Evolutionary conservation across 2,888 invertebrate species (phyloP).

Genomic region (Perithous albicinctus): DNA sequence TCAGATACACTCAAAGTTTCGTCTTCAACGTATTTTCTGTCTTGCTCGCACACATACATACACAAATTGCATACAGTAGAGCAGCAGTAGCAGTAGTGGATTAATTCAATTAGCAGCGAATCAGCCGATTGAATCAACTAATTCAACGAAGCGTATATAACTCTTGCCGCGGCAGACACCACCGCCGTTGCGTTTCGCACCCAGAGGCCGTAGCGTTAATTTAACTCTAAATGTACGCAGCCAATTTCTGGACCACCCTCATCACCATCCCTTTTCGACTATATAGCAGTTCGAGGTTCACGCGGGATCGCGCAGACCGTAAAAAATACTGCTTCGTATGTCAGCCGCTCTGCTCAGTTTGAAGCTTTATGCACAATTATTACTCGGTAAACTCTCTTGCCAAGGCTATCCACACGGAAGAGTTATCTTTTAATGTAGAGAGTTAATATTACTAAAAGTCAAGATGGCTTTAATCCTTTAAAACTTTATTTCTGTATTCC

Average conservation of each 20-base stretch:
- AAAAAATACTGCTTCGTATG: constrained; percentile 16
- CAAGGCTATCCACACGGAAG: background rate
- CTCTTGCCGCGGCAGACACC: constrained; percentile 35
- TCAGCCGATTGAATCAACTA: constrained; percentile 70
- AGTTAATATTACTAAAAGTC: constrained; percentile 2
- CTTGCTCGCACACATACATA: background rate
- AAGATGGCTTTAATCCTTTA: background rate
- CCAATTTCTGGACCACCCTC: constrained; percentile 52
- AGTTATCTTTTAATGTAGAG: background rate
- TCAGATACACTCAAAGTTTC: constrained; percentile 28
- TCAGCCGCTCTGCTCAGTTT: constrained; percentile 15
- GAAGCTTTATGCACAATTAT: constrained; percentile 20
- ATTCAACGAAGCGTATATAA: constrained; percentile 66
- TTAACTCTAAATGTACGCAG: constrained; percentile 61
- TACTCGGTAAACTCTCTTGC: constrained; percentile 35
- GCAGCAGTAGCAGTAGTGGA: constrained; percentile 34
- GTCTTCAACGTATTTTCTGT: constrained; percentile 20
- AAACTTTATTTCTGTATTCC: background rate
- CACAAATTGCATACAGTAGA: constrained; percentile 2
- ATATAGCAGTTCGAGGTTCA: constrained; percentile 12
- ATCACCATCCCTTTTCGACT: constrained; percentile 24
- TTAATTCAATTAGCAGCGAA: constrained; percentile 69
- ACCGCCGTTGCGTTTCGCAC: constrained; percentile 28
- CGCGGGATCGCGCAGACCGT: background rate
- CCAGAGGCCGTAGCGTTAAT: constrained; percentile 53